Percentiles rank a stretch among this genome's conserved stretches.
Evolutionary conservation across 92 coral and sea anemone genomes (phyloP).

Genomic region (Phenganax subtilis): DNA sequence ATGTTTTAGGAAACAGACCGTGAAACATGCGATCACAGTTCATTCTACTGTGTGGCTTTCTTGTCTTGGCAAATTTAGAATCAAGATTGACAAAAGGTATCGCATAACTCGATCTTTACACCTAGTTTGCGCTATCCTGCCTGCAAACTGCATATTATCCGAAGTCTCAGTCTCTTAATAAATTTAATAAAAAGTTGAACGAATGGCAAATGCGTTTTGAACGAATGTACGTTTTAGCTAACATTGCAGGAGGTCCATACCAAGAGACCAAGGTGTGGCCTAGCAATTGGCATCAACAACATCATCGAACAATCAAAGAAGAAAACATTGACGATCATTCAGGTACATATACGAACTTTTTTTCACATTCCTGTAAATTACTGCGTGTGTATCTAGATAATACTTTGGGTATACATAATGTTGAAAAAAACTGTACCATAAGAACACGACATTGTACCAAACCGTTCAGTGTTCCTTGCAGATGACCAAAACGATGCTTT

Average conservation of each 20-base stretch:
- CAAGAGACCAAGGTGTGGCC: background rate
- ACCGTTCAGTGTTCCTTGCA: background rate
- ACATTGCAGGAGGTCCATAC: background rate
- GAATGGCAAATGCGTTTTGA: background rate
- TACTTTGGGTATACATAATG: too few relatives aligned
- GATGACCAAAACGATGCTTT: background rate
- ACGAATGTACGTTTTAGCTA: background rate
- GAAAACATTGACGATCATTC: background rate
- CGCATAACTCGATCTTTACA: background rate
- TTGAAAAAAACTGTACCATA: too few relatives aligned
- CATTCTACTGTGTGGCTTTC: background rate
- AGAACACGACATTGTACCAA: too few relatives aligned
- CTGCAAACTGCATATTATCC: background rate
- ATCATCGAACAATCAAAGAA: background rate
- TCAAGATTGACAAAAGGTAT: constrained; percentile 12
- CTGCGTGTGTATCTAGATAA: background rate
- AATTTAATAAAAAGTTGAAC: background rate
- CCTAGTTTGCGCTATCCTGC: background rate
- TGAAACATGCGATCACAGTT: background rate
- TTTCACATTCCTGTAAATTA: too few relatives aligned
- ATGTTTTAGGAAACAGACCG: background rate
- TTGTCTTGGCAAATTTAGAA: background rate
- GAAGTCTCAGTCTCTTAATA: too few relatives aligned
- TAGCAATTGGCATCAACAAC: background rate
- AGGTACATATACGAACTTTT: background rate